Evolutionary conservation across 1,140 invertebrate species (phyloP).

Genomic region (Sminthurinus signatus): DNA sequence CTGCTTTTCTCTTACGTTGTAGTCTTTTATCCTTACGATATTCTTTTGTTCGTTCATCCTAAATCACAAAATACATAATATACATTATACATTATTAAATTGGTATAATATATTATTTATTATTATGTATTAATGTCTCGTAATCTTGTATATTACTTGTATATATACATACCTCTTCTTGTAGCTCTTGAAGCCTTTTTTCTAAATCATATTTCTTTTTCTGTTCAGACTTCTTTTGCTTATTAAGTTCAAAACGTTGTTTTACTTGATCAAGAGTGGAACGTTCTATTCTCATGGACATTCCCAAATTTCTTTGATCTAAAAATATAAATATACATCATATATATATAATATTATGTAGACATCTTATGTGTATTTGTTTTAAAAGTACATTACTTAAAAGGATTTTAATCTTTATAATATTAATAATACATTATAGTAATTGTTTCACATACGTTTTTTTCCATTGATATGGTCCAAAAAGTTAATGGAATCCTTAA

Average conservation of each 20-base stretch:
- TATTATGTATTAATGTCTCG: not conserved
- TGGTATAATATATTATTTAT: not conserved
- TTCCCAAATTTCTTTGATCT: slow-evolving; percentile 96
- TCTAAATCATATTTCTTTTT: slow-evolving; percentile 95
- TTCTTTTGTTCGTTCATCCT: slow-evolving; percentile 90
- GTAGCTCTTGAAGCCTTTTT: slow-evolving; percentile 80
- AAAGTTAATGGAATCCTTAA: slow-evolving; percentile 99
- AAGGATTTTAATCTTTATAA: too few species aligned
- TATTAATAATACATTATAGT: too few species aligned
- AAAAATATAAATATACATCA: slow-evolving; percentile 20
- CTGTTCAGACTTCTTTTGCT: slow-evolving; percentile 90
- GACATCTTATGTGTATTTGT: not conserved
- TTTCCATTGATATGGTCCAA: slow-evolving; percentile 99
- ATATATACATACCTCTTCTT: slow-evolving; percentile 68
- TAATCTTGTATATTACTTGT: not conserved
- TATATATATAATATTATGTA: not conserved
- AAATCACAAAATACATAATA: too few species aligned
- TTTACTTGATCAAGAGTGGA: slow-evolving; percentile 94
- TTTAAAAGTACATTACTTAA: too few species aligned
- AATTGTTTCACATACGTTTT: slow-evolving; percentile 62
- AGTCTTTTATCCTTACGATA: slow-evolving; percentile 84
- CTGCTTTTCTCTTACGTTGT: slow-evolving; percentile 77
- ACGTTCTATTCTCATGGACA: slow-evolving; percentile 98
- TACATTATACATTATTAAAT: too few species aligned
- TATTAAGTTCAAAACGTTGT: slow-evolving; percentile 85